Base-by-base conservation (phyloP, 2,113 vertebrate species). In the Trachemys scripta region DNA sequence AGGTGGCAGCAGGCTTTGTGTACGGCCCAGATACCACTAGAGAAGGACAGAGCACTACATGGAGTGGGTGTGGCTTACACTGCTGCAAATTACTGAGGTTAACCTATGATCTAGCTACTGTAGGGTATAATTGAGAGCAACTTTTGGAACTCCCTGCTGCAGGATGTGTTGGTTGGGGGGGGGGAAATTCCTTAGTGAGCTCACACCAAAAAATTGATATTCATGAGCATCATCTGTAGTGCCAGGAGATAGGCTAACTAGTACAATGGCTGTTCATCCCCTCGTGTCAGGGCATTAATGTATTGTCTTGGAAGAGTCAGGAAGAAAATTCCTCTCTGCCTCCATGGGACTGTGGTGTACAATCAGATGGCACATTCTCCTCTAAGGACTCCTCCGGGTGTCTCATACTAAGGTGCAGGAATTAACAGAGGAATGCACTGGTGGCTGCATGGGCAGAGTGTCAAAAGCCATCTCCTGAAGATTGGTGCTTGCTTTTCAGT, bases 131-230 rank as follows among this genome's bases (percentile, higher is more conserved):
- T 9, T 10, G 10, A 72, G 35, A 13, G 72, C 25, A 45, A 76
- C 25, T 25, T 76, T 1, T 45, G 22, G 72, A 45, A 25, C 72
- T 45, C 72, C 72, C 22, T 76, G 72, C 72, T 76, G 22, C 22
- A n/a, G n/a, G n/a, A 38, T 72, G 9, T 29, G 7, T 19, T 19
- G 5, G n/a, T n/a, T n/a, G n/a, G n/a, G n/a, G 14, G 0, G 19
- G 7, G 2, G 38, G 35, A 5, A 5, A 76, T 76, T 76, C 22
- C 38, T 76, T 45, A 72, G 38, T 3, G 72, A 76, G 38, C n/a
- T 76, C 29, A 16, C 29, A 62, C 29, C 29, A 65, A 65, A 65
- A 65, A 17, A 65, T 29, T 11, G 29, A 62, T 13, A 11, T 65
- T 31, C 59, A 35, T 29, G 29, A 65, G 29, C 31, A 62, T 35